Evolutionary conservation across 1,140 invertebrate genomes (phyloP).

Genomic region (Hyles euphorbiae): DNA sequence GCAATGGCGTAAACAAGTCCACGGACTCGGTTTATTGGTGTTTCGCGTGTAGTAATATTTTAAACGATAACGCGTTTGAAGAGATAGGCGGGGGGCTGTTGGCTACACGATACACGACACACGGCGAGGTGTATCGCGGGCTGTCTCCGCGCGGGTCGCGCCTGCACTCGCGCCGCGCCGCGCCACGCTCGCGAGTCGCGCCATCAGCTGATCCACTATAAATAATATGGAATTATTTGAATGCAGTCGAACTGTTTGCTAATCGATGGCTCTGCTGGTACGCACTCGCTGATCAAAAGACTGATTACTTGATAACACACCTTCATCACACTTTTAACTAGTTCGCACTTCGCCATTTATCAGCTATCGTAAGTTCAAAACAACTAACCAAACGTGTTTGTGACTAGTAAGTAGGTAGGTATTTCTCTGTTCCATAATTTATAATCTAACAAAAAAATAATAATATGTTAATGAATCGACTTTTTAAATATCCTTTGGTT

Average conservation of each 20-base stretch:
- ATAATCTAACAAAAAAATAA: no score
- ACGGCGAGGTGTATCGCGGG: slow-evolving; percentile 10
- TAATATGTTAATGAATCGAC: no score
- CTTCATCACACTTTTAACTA: not conserved
- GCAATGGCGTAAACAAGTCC: slow-evolving; percentile 38
- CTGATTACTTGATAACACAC: not conserved
- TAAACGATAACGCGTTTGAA: slow-evolving; percentile 24
- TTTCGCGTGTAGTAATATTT: slow-evolving; percentile 36
- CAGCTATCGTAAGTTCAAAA: no score
- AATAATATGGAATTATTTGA: slow-evolving; percentile 64
- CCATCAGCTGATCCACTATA: slow-evolving; percentile 67
- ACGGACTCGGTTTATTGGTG: slow-evolving; percentile 33
- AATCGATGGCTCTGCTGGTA: slow-evolving; percentile 13
- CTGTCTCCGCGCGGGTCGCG: slow-evolving; percentile 23
- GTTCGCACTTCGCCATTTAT: no score
- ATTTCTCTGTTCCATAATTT: no score
- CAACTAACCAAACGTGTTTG: no score
- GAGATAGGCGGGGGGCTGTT: slow-evolving; percentile 12
- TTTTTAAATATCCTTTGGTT: no score
- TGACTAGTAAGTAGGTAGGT: no score
- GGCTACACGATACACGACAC: not conserved
- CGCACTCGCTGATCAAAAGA: not conserved
- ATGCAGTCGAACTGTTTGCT: slow-evolving; percentile 48
- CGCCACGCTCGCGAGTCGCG: slow-evolving; percentile 2
- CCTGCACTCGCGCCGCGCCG: slow-evolving; percentile 21